Evolutionary conservation across 2,888 invertebrate species (phyloP).

Genomic region (Amblyjoppa fuscipennis): DNA sequence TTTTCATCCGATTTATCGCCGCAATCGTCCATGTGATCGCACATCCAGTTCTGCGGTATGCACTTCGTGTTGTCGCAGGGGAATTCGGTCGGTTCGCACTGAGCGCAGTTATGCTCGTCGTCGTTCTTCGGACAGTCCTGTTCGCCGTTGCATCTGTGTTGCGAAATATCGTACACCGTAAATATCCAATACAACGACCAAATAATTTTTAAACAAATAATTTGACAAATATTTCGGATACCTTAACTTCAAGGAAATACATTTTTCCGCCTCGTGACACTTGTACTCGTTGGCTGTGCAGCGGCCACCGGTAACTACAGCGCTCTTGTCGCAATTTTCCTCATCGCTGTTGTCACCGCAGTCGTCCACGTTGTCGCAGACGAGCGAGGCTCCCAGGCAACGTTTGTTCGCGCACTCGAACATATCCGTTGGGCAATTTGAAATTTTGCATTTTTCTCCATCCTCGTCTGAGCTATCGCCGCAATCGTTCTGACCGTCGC

Average conservation of each 20-base stretch:
- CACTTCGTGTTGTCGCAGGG: constrained; percentile 88
- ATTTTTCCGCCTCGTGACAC: constrained; percentile 76
- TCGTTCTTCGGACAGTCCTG: constrained; percentile 91
- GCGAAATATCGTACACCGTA: constrained; percentile 22
- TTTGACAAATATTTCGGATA: constrained; percentile 54
- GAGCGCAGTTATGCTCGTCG: constrained; percentile 89
- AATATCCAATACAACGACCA: not conserved
- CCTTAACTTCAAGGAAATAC: constrained; percentile 77
- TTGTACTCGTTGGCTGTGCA: constrained; percentile 75
- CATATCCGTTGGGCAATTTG: constrained; percentile 81
- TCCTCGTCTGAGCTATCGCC: constrained; percentile 84
- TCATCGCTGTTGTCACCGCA: constrained; percentile 88
- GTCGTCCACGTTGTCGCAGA: constrained; percentile 88
- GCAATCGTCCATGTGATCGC: constrained; percentile 89
- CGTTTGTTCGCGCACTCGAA: constrained; percentile 86
- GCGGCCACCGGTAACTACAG: not conserved
- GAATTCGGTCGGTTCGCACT: constrained; percentile 86
- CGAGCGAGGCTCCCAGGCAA: constrained; percentile 86
- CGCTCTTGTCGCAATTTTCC: constrained; percentile 80
- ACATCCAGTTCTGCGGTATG: constrained; percentile 87
- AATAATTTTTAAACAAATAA: not conserved
- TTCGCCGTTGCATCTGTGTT: constrained; percentile 88
- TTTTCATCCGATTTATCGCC: constrained; percentile 91
- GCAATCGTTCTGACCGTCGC: constrained; percentile 84
- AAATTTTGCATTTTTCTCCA: constrained; percentile 69